phyloP scores from a whole-genome alignment of 2,113 vertebrate species.

The Limnothrissa miodon region DNA sequence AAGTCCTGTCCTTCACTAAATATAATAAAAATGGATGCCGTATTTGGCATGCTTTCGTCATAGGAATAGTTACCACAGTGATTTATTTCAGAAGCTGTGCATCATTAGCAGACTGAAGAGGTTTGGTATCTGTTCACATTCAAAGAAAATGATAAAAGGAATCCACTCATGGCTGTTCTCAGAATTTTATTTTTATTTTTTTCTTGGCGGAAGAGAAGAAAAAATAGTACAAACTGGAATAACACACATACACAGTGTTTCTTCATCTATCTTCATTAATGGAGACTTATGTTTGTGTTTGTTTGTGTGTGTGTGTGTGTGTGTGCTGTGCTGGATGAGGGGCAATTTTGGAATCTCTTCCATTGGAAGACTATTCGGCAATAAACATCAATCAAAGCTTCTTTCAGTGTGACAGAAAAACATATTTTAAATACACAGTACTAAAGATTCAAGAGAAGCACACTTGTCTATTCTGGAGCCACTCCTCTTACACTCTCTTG shows the following conservation, averaged over 20 bases:
- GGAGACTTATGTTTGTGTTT: no score
- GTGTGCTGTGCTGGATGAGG: no score
- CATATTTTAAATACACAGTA: no score
- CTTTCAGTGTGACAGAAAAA: no score
- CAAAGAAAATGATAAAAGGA: not conserved
- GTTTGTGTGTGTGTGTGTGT: conserved; percentile 2
- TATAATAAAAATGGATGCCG: not conserved
- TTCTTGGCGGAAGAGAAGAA: not conserved
- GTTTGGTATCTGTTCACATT: not conserved
- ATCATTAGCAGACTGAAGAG: not conserved
- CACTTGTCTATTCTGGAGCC: no score
- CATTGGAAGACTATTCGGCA: no score
- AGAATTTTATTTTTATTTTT: not conserved
- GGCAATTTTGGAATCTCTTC: no score
- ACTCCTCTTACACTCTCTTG: no score
- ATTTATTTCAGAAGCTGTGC: not conserved
- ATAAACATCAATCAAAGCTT: no score
- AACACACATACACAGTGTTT: not conserved
- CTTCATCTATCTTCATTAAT: no score
- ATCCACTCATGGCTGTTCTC: not conserved
- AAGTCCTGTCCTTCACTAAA: not conserved
- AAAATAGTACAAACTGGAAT: not conserved
- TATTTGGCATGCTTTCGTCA: not conserved
- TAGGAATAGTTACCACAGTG: not conserved
- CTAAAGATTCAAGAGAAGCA: no score